These are phyloP conservation scores for Setophaga kirtlandii DNA, from an alignment of 2,113 vertebrate species.

Conservation along the genomic window DNA sequence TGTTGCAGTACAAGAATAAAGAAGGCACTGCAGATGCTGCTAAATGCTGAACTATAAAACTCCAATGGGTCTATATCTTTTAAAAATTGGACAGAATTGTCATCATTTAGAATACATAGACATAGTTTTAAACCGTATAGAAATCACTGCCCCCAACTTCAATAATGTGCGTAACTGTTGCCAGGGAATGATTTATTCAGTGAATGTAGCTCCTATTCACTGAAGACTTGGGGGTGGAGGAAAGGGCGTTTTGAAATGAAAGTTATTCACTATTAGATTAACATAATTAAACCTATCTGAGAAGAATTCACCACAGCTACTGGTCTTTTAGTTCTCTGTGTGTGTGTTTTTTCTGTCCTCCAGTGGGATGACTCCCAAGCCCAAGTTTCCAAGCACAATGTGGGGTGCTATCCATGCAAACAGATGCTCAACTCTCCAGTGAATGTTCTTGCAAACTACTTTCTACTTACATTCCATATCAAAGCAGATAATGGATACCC, in stretches of 20 bases:
- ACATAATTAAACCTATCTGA: constrained; percentile 41
- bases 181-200: constrained; percentile 63
- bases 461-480: not conserved
- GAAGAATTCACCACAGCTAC: not conserved
- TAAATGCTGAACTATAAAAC: constrained; percentile 52
- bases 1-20: not conserved
- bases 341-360: not conserved
- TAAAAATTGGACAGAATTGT: constrained; percentile 55
- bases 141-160: constrained; percentile 45
- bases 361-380: not conserved
- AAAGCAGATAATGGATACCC: constrained; percentile 1
- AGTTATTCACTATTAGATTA: constrained; percentile 50
- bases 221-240: constrained; percentile 21
- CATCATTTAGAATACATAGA: constrained; percentile 34
- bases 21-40: constrained; percentile 33
- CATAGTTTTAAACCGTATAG: constrained; percentile 25
- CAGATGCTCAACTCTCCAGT: not conserved
- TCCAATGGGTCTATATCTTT: constrained; percentile 57
- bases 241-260: not conserved
- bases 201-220: constrained; percentile 60
- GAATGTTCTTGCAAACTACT: not conserved
- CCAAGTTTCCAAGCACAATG: not conserved
- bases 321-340: not conserved
- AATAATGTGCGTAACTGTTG: constrained; percentile 58
- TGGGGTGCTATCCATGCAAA: not conserved